Conservation (phyloP, 2,113 vertebrate species). For the Tricholaema leucomelas region DNA sequence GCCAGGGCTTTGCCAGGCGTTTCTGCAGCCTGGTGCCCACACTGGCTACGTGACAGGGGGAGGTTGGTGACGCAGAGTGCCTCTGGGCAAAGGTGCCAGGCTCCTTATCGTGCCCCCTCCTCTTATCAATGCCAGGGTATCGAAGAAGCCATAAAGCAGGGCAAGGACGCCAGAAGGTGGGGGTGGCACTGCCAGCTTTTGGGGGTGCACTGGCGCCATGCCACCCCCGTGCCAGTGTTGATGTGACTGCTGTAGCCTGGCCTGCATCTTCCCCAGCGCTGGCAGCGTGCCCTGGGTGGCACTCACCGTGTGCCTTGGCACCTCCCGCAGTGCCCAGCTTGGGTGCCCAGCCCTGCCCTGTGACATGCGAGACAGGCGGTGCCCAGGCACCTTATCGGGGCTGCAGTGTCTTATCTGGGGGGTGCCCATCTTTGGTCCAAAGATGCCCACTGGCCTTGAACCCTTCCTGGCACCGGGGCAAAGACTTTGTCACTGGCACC, state of each 20-base stretch:
- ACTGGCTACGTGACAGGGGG: background rate
- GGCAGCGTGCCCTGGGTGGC: background rate
- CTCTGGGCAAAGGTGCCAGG: background rate
- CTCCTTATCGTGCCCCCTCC: background rate
- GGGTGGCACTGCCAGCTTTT: background rate
- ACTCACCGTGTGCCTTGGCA: background rate
- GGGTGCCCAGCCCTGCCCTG: background rate
- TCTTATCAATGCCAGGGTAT: background rate
- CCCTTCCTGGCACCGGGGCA: background rate
- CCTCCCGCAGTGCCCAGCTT: no score
- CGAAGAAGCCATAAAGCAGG: background rate
- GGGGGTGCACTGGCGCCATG: no score
- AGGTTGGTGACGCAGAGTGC: background rate
- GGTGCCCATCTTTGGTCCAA: background rate
- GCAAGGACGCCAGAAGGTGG: fast-evolving
- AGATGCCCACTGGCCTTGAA: background rate
- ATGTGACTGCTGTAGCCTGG: background rate
- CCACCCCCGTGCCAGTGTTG: no score
- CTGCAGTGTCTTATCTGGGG: background rate
- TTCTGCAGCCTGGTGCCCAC: background rate
- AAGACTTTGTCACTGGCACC: background rate
- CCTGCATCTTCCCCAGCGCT: fast-evolving
- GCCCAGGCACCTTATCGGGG: background rate
- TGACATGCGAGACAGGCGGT: background rate
- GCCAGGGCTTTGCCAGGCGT: fast-evolving